Evolutionary conservation across 2,797 vertebrate species (phyloP).

Genomic region (Eremophila alpestris): DNA sequence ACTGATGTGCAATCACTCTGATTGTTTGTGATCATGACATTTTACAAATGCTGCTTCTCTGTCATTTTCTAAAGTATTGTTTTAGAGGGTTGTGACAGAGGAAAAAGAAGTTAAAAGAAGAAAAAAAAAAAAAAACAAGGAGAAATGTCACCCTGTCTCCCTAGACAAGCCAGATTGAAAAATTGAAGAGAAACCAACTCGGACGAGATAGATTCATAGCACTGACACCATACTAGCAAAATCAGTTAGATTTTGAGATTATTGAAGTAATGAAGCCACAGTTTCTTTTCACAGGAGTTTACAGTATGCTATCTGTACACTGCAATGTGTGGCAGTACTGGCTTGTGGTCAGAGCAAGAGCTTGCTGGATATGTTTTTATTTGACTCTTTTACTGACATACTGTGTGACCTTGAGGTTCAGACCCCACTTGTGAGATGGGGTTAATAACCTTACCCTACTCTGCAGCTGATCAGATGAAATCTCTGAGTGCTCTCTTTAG

Average conservation of each 20-base stretch:
- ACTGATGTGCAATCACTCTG: slow-evolving; percentile 58
- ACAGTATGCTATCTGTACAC: not conserved
- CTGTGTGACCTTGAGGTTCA: not conserved
- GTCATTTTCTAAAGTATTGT: slow-evolving; percentile 76
- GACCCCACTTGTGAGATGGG: not conserved
- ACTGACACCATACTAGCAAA: slow-evolving; percentile 2
- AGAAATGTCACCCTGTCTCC: slow-evolving; percentile 62
- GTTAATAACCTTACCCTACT: not conserved
- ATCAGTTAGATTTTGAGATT: slow-evolving; percentile 43
- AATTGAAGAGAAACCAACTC: slow-evolving; percentile 41
- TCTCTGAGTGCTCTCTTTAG: not conserved
- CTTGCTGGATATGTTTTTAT: not conserved
- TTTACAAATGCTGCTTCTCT: slow-evolving; percentile 71
- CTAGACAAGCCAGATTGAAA: slow-evolving; percentile 61
- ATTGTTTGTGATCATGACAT: slow-evolving; percentile 74
- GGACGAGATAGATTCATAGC: not conserved
- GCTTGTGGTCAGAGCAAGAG: not conserved
- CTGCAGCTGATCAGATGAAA: not conserved
- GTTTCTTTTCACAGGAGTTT: not conserved
- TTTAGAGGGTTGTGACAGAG: slow-evolving; percentile 63
- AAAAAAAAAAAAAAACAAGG: not conserved
- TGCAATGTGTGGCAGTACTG: not conserved
- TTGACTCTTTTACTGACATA: not conserved
- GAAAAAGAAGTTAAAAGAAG: not conserved
- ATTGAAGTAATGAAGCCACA: slow-evolving; percentile 9